Evolutionary conservation across 2,888 invertebrate genomes (phyloP), one percentile per base, ranked within the genome.

Genomic region (Formica aserva): DNA sequence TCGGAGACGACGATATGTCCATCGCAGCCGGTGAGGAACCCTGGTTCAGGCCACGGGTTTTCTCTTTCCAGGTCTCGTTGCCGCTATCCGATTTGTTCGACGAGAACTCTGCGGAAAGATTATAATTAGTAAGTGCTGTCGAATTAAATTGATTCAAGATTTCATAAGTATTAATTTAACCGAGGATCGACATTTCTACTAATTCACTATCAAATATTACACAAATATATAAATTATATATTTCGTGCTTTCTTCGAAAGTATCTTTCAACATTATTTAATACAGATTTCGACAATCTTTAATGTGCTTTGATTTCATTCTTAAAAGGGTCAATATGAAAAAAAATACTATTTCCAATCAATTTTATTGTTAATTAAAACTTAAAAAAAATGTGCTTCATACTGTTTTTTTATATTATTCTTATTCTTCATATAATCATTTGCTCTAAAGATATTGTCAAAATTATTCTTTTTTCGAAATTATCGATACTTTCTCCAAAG

Each of bases 11-110:
- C 60, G 91, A 88, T 80, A 86, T 84, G 18, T 90, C 55, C 62
- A 72, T 84, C 89, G 90, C 87, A 13, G 85, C 48, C 38, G 62
- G 57, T 48, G 85, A 83, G 0, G 86, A 75, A 18, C 83, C 71
- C 5, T 84, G 13, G 9, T 48, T 80, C 72, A 74, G 5, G 35
- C 86, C 55, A 85, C 93, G 91, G 13, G 90, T 87, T 81, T 92
- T 94, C n/a, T 91, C 91, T 76, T 92, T 92, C 90, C 90, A 93
- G 72, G 90, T 88, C 18, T 93, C 92, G 60, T 85, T 75, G 67
- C 83, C 65, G 63, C 82, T 67, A 48, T 93, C 94, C 60, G 92
- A 87, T 63, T 93, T 94, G 84, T 88, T 83, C 71, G 91, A 90
- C 66, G 91, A 62, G 35, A 87, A 92, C 67, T 94, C 94, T 94